Evolutionary conservation across 37 sponge, comb jelly and placozoan genomes (phyloP).

Genomic region (Cladorhizidae sp.): DNA sequence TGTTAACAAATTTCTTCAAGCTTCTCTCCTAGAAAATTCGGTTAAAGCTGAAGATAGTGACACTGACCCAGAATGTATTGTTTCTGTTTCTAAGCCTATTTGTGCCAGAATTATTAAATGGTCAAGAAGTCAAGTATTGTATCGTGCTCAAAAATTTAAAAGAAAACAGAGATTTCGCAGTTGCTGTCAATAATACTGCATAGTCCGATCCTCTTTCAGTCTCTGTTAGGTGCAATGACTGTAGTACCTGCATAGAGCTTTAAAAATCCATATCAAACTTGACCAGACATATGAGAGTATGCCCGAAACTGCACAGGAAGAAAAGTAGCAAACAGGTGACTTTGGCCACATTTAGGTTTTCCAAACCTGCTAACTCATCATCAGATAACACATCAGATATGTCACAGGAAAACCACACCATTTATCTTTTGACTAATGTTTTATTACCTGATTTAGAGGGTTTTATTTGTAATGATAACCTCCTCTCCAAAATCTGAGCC

Average conservation of each 20-base stretch:
- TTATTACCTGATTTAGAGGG: too few species aligned
- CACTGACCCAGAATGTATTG: neutral
- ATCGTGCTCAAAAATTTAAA: neutral
- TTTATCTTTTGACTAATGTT: neutral
- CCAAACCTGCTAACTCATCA: neutral
- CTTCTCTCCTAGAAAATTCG: too few species aligned
- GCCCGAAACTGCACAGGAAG: neutral
- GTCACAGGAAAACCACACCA: too few species aligned
- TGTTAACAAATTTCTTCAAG: too few species aligned
- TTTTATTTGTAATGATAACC: too few species aligned
- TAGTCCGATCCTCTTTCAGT: neutral
- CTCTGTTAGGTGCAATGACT: neutral
- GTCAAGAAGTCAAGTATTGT: conserved; percentile 10
- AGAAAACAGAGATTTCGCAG: conserved; percentile 9
- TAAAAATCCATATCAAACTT: conserved; percentile 28
- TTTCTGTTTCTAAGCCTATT: neutral
- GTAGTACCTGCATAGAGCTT: neutral
- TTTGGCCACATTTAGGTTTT: neutral
- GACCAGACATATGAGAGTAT: conserved; percentile 22
- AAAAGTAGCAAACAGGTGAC: neutral
- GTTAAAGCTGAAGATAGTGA: neutral
- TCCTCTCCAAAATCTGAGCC: too few species aligned
- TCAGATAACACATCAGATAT: too few species aligned
- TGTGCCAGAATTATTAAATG: conserved; percentile 16
- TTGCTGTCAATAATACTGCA: neutral